These are phyloP conservation scores for Drosophila phalerata DNA, from an alignment of 2,888 invertebrate genomes.

Conservation along the genomic window DNA sequence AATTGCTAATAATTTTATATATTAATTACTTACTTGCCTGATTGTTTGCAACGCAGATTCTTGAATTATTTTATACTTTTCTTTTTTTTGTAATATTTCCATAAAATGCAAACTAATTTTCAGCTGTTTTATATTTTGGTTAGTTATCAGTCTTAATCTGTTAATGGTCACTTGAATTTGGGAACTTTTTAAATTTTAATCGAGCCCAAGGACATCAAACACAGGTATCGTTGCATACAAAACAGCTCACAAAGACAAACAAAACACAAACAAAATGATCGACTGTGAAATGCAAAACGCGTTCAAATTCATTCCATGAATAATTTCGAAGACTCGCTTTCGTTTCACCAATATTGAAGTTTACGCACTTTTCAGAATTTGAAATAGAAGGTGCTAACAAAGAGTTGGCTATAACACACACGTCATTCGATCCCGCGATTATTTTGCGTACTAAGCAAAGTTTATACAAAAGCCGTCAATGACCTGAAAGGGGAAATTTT, in stretches of 20 bases:
- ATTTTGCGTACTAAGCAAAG: conserved; percentile 36
- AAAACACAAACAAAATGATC: conserved; percentile 29
- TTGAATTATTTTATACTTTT: background rate
- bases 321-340: conserved; percentile 27
- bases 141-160: background rate
- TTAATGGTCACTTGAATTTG: background rate
- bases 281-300: conserved; percentile 11
- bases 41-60: no score
- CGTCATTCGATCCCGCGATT: conserved; percentile 49
- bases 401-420: conserved; percentile 14
- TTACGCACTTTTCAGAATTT: conserved; percentile 26
- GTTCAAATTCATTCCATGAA: conserved; percentile 32
- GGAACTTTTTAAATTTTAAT: background rate
- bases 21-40: conserved; percentile 3
- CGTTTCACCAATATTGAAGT: conserved; percentile 19
- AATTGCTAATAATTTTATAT: background rate
- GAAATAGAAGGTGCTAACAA: background rate
- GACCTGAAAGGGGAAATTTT: conserved; percentile 59
- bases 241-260: conserved; percentile 12
- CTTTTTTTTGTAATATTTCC: background rate
- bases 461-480: conserved; percentile 12
- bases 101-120: background rate
- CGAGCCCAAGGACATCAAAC: conserved; percentile 2
- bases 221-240: conserved; percentile 21
- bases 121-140: background rate